These are phyloP conservation scores for Pseudorhiza aurosa DNA, from an alignment of 30 jellyfish, hydroid and myxozoan species.

Conservation along the genomic window DNA sequence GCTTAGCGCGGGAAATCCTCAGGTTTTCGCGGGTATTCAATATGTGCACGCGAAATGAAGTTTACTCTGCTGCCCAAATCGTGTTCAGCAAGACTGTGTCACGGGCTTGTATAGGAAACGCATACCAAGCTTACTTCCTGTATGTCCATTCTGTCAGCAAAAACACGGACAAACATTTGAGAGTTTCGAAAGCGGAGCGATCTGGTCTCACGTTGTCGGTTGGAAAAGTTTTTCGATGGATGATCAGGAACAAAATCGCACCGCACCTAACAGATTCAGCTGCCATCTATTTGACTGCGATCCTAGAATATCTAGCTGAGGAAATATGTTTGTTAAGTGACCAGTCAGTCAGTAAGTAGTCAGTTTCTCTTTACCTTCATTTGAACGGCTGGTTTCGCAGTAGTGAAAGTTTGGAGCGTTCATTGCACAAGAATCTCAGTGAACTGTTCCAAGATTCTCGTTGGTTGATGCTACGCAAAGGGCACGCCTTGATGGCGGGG, in stretches of 20 bases:
- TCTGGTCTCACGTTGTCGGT: slow-evolving; percentile 64
- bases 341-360: slow-evolving; percentile 25
- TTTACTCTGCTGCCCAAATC: slow-evolving; percentile 64
- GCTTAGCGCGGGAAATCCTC: slow-evolving; percentile 43
- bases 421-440: too few species aligned
- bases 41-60: slow-evolving; percentile 64
- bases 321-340: slow-evolving; percentile 60
- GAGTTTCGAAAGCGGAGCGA: slow-evolving; percentile 52
- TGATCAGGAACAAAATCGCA: slow-evolving; percentile 43
- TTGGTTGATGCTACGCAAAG: too few species aligned
- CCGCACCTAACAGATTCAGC: slow-evolving; percentile 60
- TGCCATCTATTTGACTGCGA: slow-evolving; percentile 51
- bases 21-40: slow-evolving; percentile 40
- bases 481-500: too few species aligned
- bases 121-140: slow-evolving; percentile 50
- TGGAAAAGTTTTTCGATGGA: slow-evolving; percentile 58
- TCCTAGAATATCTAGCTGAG: slow-evolving; percentile 50
- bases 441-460: too few species aligned
- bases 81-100: slow-evolving; percentile 52
- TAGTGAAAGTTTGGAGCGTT: too few species aligned
- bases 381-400: too few species aligned
- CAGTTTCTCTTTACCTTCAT: too few species aligned
- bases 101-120: slow-evolving; percentile 69
- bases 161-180: slow-evolving; percentile 30
- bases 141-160: slow-evolving; percentile 40